These are phyloP conservation scores for Chrysemys picta DNA, from an alignment of 2,113 vertebrate species.

Conservation along the genomic window DNA sequence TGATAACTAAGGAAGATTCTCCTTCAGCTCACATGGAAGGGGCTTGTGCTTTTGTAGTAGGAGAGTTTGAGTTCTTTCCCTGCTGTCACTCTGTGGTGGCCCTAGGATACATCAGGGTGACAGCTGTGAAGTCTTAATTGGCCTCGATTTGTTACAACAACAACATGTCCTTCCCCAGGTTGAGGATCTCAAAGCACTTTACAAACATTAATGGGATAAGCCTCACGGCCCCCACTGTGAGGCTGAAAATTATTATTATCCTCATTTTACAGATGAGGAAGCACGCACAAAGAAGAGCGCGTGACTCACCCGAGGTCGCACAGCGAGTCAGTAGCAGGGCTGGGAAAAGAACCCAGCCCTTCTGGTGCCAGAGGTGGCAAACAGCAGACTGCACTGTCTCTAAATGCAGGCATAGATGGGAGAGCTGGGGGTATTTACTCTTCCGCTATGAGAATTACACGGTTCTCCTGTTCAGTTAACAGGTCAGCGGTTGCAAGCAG, in stretches of 20 bases:
- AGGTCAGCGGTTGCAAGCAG: not conserved
- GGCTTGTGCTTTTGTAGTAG: not conserved
- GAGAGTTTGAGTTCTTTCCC: not conserved
- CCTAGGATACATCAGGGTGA: not conserved
- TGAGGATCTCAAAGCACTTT: not conserved
- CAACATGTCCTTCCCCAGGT: not conserved
- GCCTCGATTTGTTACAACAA: not conserved
- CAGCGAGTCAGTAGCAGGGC: not conserved
- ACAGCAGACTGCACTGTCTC: not conserved
- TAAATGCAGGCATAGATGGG: not conserved
- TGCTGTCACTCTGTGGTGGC: not conserved
- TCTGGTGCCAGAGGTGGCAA: not conserved
- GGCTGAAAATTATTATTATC: not conserved
- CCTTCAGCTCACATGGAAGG: not conserved
- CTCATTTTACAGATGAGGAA: not conserved
- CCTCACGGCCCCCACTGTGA: not conserved
- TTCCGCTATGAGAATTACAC: not conserved
- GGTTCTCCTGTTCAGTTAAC: not conserved
- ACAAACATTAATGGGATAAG: not conserved
- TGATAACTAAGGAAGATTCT: not conserved
- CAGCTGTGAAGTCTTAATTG: not conserved
- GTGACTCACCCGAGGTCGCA: not conserved
- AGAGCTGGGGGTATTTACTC: not conserved
- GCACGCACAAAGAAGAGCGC: not conserved
- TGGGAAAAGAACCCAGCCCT: not conserved